These are phyloP conservation scores for Tortricodes alternella DNA, from an alignment of 2,888 invertebrate genomes.

Conservation along the genomic window DNA sequence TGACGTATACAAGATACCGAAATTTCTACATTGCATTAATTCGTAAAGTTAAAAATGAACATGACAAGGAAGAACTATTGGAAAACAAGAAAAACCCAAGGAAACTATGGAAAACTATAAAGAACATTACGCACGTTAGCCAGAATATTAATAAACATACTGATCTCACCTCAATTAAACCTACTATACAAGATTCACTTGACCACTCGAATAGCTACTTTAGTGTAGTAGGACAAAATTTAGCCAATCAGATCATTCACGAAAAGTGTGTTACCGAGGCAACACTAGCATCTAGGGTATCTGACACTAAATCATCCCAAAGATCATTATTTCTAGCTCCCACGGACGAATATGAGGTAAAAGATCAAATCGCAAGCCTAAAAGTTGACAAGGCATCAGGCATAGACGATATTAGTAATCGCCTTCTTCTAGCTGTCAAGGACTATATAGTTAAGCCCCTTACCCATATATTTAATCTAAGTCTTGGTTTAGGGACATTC, in stretches of 20 bases:
- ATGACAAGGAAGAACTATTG: slow-evolving; percentile 9
- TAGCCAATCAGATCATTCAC: slow-evolving; percentile 21
- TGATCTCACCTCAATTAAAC: not conserved
- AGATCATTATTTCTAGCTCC: slow-evolving; percentile 31
- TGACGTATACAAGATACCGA: not conserved
- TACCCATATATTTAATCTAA: slow-evolving; percentile 28
- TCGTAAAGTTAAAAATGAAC: slow-evolving; percentile 17
- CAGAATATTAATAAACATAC: not conserved
- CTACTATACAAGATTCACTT: not conserved
- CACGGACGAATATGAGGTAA: slow-evolving; percentile 23
- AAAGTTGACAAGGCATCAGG: not conserved
- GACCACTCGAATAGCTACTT: slow-evolving; percentile 28
- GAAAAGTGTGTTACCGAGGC: slow-evolving; percentile 1
- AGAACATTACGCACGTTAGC: not conserved
- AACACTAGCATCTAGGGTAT: not conserved
- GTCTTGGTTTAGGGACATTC: slow-evolving; percentile 28
- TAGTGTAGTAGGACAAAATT: slow-evolving; percentile 17
- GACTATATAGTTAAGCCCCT: not conserved
- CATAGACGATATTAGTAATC: not conserved
- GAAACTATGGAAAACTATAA: slow-evolving; percentile 22
- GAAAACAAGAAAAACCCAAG: slow-evolving; percentile 20
- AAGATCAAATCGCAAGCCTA: slow-evolving; percentile 11
- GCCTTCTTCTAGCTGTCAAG: not conserved
- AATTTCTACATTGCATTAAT: slow-evolving; percentile 19
- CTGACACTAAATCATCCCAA: not conserved